phyloP scores from a whole-genome alignment of 2,113 vertebrate genomes.

The Podiceps cristatus region DNA sequence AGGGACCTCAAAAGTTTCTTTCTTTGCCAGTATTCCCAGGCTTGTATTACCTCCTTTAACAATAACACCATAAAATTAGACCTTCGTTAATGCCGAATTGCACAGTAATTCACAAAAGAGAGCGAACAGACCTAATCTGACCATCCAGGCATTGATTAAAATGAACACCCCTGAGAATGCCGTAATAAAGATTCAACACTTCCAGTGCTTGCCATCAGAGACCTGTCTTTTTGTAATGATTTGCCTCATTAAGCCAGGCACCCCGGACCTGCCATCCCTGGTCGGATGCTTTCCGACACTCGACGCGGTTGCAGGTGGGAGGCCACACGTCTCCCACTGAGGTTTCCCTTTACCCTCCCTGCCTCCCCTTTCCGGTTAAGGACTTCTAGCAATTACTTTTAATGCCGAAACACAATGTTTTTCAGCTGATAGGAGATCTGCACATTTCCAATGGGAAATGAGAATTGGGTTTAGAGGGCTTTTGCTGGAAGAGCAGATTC shows the following conservation, averaged over 20 bases:
- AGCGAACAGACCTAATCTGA: background rate
- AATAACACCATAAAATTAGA: slow-evolving; percentile 21
- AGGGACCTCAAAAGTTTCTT: slow-evolving; percentile 26
- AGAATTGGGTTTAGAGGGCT: background rate
- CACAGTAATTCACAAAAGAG: background rate
- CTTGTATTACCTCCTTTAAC: background rate
- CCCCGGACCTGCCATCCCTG: accelerated
- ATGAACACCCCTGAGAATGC: background rate
- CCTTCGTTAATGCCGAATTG: background rate
- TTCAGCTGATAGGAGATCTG: background rate
- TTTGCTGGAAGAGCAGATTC: background rate
- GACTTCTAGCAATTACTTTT: background rate
- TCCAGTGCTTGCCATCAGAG: background rate
- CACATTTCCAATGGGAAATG: background rate
- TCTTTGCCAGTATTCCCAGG: background rate
- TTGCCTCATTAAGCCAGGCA: background rate
- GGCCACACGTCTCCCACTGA: background rate
- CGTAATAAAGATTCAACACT: background rate
- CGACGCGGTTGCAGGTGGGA: background rate
- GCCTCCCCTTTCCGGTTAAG: background rate
- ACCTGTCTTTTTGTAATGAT: background rate
- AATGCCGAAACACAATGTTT: background rate
- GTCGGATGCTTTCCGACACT: background rate
- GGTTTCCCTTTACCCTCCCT: background rate
- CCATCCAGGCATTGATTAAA: slow-evolving; percentile 22